Conservation (phyloP, 2,113 vertebrate genomes). For the Zingel zingel region DNA sequence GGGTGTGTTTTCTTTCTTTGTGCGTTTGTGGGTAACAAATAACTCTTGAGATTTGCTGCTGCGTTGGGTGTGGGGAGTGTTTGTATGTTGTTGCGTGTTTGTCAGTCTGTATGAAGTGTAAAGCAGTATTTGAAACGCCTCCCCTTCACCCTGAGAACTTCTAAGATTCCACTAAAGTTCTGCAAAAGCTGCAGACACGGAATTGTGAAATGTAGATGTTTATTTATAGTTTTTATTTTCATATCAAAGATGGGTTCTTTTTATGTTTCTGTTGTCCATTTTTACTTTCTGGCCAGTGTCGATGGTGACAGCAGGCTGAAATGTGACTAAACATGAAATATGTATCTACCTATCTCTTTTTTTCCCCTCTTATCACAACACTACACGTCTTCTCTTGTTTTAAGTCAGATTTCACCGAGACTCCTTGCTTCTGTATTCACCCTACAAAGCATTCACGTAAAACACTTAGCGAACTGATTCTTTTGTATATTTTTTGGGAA, state of each 20-base stretch:
- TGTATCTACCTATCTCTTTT: not conserved
- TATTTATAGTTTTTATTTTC: conserved; percentile 36
- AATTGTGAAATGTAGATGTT: conserved; percentile 11
- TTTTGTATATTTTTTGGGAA: not conserved
- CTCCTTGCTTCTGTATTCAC: not conserved
- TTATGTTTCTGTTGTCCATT: not conserved
- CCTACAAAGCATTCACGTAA: not conserved
- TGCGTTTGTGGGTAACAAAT: conserved; percentile 20
- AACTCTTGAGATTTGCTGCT: conserved; percentile 27
- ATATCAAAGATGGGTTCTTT: conserved; percentile 4
- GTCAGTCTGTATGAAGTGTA: conserved; percentile 7
- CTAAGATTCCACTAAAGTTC: conserved; percentile 4
- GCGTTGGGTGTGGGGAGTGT: conserved; percentile 6
- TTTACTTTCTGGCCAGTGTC: not conserved
- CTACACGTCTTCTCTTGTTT: not conserved
- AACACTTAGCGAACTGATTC: not conserved
- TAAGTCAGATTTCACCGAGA: not conserved
- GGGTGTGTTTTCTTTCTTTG: conserved; percentile 31
- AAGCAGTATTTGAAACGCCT: not conserved
- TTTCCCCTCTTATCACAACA: not conserved
- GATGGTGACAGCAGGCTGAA: not conserved
- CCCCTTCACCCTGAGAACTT: not conserved
- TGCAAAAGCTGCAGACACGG: not conserved
- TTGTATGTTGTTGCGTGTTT: conserved; percentile 13
- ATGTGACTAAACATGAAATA: conserved; percentile 13